These are phyloP conservation scores for Falco concolor DNA, from an alignment of 2,797 vertebrate species.

Conservation along the genomic window DNA sequence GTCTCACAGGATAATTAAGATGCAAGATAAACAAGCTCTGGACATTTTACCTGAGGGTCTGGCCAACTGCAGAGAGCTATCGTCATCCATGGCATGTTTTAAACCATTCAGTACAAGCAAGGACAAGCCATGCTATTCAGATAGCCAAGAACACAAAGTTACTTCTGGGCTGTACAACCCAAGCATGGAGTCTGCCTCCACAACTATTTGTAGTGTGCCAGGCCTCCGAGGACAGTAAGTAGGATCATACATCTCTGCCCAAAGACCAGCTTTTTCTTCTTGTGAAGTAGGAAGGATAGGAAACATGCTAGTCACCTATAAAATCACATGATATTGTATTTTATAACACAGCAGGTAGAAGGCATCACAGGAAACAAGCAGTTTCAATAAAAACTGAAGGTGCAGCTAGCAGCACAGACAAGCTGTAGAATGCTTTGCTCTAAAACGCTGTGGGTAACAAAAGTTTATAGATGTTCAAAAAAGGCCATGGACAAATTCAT, in stretches of 20 bases:
- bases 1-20: background rate
- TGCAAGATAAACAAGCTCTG: slow-evolving; percentile 1
- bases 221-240: background rate
- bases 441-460: background rate
- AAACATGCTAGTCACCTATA: background rate
- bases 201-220: background rate
- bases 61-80: background rate
- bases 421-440: background rate
- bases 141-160: background rate
- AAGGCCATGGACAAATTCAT: background rate
- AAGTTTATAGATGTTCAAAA: background rate
- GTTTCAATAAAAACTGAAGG: background rate
- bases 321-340: background rate
- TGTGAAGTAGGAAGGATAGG: background rate
- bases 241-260: background rate
- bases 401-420: background rate
- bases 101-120: background rate
- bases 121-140: background rate
- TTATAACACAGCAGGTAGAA: background rate
- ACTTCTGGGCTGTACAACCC: background rate
- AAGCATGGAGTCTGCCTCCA: background rate
- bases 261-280: background rate
- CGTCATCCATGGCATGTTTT: background rate
- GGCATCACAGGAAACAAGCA: background rate
- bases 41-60: background rate